A percentile compares a stretch with the other conserved stretches of the same genome.
Evolutionary conservation across 2,888 invertebrate genomes (phyloP).

Genomic region (Erebia aethiops): DNA sequence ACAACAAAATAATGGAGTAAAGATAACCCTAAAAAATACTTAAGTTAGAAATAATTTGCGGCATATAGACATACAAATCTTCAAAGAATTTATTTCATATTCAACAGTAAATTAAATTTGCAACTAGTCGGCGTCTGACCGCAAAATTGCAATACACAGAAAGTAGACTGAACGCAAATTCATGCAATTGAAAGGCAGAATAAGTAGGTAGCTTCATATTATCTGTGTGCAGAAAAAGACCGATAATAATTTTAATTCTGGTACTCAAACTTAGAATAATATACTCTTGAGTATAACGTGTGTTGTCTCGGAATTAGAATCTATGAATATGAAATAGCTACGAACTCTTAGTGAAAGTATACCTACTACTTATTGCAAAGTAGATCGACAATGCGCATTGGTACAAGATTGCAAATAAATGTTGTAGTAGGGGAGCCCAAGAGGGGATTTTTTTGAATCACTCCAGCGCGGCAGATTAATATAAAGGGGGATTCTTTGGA

Average conservation of each 20-base stretch:
- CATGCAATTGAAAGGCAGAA: constrained; percentile 14
- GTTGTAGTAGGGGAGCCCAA: too few relatives aligned
- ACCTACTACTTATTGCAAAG: too few relatives aligned
- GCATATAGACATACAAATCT: not conserved
- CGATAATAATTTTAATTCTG: constrained; percentile 5
- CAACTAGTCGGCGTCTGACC: not conserved
- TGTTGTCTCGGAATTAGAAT: not conserved
- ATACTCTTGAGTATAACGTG: not conserved
- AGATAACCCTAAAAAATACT: too few relatives aligned
- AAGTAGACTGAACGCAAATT: constrained; percentile 13
- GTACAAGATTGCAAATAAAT: not conserved
- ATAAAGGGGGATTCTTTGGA: too few relatives aligned
- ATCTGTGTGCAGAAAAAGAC: not conserved
- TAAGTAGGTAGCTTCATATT: not conserved
- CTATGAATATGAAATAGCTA: not conserved
- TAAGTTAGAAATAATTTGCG: not conserved
- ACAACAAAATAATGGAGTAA: too few relatives aligned
- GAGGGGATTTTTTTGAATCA: too few relatives aligned
- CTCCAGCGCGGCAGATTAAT: too few relatives aligned
- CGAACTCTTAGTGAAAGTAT: too few relatives aligned
- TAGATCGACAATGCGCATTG: too few relatives aligned
- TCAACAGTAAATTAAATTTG: not conserved
- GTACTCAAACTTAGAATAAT: not conserved
- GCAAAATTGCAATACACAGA: constrained; percentile 15
- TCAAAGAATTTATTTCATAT: constrained; percentile 2